These are phyloP conservation scores for Myodes glareolus DNA, from an alignment of 2,113 vertebrate species.

Conservation along the genomic window DNA sequence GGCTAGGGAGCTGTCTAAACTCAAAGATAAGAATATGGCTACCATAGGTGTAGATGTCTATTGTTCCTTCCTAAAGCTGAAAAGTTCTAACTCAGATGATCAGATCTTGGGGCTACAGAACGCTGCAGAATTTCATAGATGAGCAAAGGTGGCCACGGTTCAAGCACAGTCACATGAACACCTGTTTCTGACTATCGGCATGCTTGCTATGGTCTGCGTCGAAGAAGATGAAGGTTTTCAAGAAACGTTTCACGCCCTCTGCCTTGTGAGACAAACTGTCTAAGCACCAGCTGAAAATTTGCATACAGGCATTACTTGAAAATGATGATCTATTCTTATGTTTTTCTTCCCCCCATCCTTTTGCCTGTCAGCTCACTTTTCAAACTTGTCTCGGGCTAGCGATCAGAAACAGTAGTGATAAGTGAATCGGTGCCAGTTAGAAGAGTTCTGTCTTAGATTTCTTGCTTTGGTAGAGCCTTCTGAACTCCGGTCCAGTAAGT, in stretches of 20 bases:
- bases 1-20: not conserved
- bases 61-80: not conserved
- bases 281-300: not conserved
- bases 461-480: constrained; percentile 96
- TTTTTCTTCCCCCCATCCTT: not conserved
- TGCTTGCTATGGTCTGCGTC: not conserved
- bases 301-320: not conserved
- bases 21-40: not conserved
- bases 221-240: not conserved
- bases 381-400: not conserved
- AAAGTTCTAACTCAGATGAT: not conserved
- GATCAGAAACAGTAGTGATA: not conserved
- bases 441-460: constrained; percentile 92
- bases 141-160: not conserved
- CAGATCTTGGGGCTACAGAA: not conserved
- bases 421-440: not conserved
- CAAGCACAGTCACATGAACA: not conserved
- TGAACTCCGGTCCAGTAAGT: constrained; percentile 96
- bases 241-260: not conserved
- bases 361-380: not conserved
- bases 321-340: not conserved
- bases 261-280: not conserved
- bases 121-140: not conserved
- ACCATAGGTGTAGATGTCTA: not conserved
- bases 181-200: not conserved